phyloP scores from a whole-genome alignment of 2,797 vertebrate species.

The Myripristis murdjan region DNA sequence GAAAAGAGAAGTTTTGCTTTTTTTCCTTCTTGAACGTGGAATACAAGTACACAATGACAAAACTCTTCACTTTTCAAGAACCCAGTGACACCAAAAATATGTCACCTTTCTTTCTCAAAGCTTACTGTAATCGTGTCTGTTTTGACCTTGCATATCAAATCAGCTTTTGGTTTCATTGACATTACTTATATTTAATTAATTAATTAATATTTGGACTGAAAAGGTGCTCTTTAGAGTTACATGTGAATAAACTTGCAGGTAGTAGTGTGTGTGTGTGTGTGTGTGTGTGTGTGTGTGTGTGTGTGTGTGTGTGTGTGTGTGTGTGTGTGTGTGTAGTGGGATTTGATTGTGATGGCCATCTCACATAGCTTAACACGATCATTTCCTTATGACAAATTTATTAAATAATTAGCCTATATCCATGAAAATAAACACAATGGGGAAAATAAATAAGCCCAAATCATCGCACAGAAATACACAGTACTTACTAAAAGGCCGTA shows the following conservation, averaged over 20 bases:
- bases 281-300: background rate
- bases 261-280: slow-evolving; percentile 15
- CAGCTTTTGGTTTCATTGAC: no score
- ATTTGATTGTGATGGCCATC: slow-evolving; percentile 33
- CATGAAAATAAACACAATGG: slow-evolving; percentile 94
- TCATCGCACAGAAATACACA: slow-evolving; percentile 95
- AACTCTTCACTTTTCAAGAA: no score
- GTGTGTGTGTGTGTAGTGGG: background rate
- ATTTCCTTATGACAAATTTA: slow-evolving; percentile 96
- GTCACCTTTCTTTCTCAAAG: background rate
- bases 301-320: slow-evolving; percentile 14
- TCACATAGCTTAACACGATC: slow-evolving; percentile 72
- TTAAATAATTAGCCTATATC: slow-evolving; percentile 93
- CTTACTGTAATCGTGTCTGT: background rate
- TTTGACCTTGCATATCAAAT: background rate
- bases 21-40: no score
- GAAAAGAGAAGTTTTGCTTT: no score
- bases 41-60: no score
- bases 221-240: background rate
- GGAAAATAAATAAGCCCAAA: slow-evolving; percentile 98
- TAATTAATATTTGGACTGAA: slow-evolving; percentile 1
- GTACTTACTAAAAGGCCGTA: slow-evolving; percentile 90
- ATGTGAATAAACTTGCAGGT: background rate
- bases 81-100: background rate
- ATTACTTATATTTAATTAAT: no score